Evolutionary conservation across 2,888 invertebrate species (phyloP).

Genomic region (Hofmannophila pseudospretella): DNA sequence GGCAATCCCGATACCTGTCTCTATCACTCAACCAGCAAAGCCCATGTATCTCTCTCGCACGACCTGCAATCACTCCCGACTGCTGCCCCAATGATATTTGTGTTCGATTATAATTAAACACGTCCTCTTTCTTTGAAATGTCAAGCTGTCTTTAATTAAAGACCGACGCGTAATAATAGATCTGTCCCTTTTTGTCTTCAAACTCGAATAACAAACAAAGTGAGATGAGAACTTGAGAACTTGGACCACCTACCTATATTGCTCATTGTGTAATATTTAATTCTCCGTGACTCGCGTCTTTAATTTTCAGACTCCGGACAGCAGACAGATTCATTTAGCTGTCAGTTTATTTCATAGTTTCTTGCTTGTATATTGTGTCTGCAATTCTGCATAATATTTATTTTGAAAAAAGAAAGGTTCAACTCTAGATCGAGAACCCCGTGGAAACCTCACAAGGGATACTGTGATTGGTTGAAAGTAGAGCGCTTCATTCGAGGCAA

Average conservation of each 20-base stretch:
- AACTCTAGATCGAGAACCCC: not conserved
- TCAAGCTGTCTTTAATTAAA: slow-evolving; percentile 75
- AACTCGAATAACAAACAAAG: slow-evolving; percentile 30
- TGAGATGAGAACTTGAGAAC: slow-evolving; percentile 27
- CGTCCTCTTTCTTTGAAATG: slow-evolving; percentile 76
- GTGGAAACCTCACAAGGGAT: not conserved
- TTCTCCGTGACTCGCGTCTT: slow-evolving; percentile 3
- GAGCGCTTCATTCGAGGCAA: not conserved
- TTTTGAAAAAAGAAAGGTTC: not conserved
- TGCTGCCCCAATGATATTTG: slow-evolving; percentile 76
- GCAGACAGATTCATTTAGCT: slow-evolving; percentile 3
- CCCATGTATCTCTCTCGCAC: slow-evolving; percentile 36
- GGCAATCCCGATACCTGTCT: slow-evolving; percentile 62
- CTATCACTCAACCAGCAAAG: slow-evolving; percentile 43
- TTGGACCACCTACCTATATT: slow-evolving; percentile 6
- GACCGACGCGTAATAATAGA: slow-evolving; percentile 57
- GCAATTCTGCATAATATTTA: not conserved
- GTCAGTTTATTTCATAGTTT: slow-evolving; percentile 4
- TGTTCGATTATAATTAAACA: slow-evolving; percentile 72
- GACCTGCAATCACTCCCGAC: slow-evolving; percentile 58
- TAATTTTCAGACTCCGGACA: not conserved
- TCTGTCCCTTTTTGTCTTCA: slow-evolving; percentile 44
- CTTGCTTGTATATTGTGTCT: not conserved
- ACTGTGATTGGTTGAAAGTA: not conserved
- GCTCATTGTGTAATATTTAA: slow-evolving; percentile 11